These are phyloP conservation scores for Dendrolimus houi DNA, from an alignment of 2,888 invertebrate genomes.

Conservation along the genomic window DNA sequence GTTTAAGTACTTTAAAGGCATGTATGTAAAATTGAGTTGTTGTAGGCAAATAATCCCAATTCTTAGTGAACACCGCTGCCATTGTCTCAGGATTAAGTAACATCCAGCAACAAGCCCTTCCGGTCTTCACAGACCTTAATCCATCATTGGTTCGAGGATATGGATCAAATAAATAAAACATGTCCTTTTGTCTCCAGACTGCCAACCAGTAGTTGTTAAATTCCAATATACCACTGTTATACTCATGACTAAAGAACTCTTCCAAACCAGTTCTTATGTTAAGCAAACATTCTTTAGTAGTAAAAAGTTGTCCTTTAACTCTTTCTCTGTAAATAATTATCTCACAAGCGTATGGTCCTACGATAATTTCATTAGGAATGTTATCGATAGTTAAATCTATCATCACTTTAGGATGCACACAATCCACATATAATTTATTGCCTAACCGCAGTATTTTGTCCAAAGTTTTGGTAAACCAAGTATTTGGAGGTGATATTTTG, in stretches of 20 bases:
- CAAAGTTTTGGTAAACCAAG: conserved; percentile 75
- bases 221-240: conserved; percentile 71
- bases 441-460: conserved; percentile 77
- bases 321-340: conserved; percentile 75
- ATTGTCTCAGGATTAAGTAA: conserved; percentile 76
- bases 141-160: conserved; percentile 79
- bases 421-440: conserved; percentile 75
- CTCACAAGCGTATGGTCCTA: conserved; percentile 76
- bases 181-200: conserved; percentile 79
- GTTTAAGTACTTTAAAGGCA: conserved; percentile 76
- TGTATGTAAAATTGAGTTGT: conserved; percentile 75
- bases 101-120: conserved; percentile 79
- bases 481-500: conserved; percentile 78
- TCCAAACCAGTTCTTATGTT: conserved; percentile 63
- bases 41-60: conserved; percentile 64
- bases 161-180: conserved; percentile 80
- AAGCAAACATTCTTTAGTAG: conserved; percentile 68
- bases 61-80: conserved; percentile 67
- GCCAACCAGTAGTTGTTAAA: conserved; percentile 77
- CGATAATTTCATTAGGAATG: conserved; percentile 71
- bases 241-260: conserved; percentile 71
- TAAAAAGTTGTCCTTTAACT: conserved; percentile 61
- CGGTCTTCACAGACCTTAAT: conserved; percentile 65
- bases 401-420: conserved; percentile 59
- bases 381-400: conserved; percentile 70